phyloP scores from a whole-genome alignment of 92 coral and sea anemone species.

The Bergia sp. region DNA sequence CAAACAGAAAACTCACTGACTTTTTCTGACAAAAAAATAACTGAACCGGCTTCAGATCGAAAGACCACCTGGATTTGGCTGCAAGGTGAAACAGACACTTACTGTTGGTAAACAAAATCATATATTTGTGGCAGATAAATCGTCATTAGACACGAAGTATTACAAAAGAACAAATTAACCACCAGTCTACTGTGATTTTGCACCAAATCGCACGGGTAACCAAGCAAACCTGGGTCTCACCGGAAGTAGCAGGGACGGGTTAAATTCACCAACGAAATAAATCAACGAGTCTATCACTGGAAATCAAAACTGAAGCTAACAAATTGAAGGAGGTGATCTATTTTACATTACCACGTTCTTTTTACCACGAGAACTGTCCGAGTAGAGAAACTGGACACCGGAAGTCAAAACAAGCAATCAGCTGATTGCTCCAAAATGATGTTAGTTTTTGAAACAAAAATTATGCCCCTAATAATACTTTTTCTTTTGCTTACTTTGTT shows the following conservation, averaged over 20 bases:
- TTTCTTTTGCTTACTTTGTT: neutral
- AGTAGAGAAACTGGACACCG: neutral
- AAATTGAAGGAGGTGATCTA: neutral
- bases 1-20: too few relatives aligned
- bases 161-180: conserved; percentile 6
- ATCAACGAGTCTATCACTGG: neutral
- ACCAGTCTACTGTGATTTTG: neutral
- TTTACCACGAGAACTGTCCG: neutral
- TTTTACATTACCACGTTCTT: neutral
- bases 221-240: neutral
- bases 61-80: neutral
- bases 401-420: conserved; percentile 6
- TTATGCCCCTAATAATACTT: neutral
- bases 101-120: conserved; percentile 8
- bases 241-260: neutral
- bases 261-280: neutral
- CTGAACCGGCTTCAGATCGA: neutral
- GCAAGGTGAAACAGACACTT: neutral
- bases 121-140: neutral
- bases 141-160: neutral
- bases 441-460: conserved; percentile 21
- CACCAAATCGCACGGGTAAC: neutral
- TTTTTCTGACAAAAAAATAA: neutral
- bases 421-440: neutral
- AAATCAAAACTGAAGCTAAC: neutral